phyloP scores from a whole-genome alignment of 2,113 vertebrate species.

The Penelope pileata region DNA sequence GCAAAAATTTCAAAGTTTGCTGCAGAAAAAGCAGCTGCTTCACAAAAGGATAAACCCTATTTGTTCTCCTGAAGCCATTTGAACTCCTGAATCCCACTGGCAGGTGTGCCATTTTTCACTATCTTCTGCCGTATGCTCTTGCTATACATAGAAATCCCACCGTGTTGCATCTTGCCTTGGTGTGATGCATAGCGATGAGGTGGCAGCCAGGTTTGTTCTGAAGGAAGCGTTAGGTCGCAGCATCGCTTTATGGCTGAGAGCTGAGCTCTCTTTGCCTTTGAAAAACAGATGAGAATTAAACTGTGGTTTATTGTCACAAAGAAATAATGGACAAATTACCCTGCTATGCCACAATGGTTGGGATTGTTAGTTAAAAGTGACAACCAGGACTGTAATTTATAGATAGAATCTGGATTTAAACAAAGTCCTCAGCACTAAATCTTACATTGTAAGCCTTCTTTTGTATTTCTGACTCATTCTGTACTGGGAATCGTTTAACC shows the following conservation, averaged over 20 bases:
- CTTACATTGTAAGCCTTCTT: slow-evolving; percentile 16
- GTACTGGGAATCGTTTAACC: slow-evolving; percentile 68
- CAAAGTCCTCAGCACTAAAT: slow-evolving; percentile 27
- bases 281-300: slow-evolving; percentile 30
- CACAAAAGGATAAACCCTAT: neutral
- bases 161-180: neutral
- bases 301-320: slow-evolving; percentile 48
- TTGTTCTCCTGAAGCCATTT: neutral
- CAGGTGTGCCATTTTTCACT: neutral
- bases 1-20: neutral
- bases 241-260: slow-evolving; percentile 4
- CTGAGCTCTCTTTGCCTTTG: slow-evolving; percentile 43
- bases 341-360: neutral
- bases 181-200: neutral
- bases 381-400: slow-evolving; percentile 55
- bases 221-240: neutral
- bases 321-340: slow-evolving; percentile 52
- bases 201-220: neutral
- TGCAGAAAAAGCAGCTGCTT: neutral
- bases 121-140: neutral
- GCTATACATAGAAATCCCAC: neutral
- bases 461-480: slow-evolving; percentile 68
- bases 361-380: slow-evolving; percentile 44
- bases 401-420: slow-evolving; percentile 3
- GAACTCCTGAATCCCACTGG: neutral